Percentiles rank a stretch among this genome's conserved stretches.
Conservation (phyloP, 2,888 invertebrate species). For the Pristionchus maxplancki region DNA sequence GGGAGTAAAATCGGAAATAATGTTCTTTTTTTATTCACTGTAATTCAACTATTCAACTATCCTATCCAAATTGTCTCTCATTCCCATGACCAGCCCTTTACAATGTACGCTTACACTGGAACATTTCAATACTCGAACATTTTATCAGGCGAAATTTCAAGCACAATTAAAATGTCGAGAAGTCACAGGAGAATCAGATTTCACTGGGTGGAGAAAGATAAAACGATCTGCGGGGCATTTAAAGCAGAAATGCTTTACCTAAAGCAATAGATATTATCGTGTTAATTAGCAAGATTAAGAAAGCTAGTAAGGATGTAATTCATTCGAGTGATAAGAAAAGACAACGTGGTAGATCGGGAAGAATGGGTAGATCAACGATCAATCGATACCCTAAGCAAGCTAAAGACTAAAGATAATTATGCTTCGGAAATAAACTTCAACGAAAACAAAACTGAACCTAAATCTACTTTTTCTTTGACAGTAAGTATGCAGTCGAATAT, state of each 20-base stretch:
- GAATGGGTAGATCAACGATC: neutral
- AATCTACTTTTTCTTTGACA: too few relatives aligned
- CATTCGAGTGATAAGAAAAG: neutral
- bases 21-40: too few relatives aligned
- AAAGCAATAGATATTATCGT: conserved; percentile 37
- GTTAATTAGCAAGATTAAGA: neutral
- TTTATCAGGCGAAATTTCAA: conserved; percentile 36
- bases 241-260: conserved; percentile 21
- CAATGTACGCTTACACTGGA: too few relatives aligned
- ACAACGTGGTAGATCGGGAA: neutral
- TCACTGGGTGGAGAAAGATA: conserved; percentile 26
- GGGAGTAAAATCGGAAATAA: too few relatives aligned
- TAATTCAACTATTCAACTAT: too few relatives aligned
- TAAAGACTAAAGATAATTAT: neutral
- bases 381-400: conserved; percentile 24
- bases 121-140: neutral
- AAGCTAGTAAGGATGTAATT: conserved; percentile 23
- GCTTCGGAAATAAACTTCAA: conserved; percentile 7
- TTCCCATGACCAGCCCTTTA: too few relatives aligned
- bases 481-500: too few relatives aligned
- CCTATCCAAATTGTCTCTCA: too few relatives aligned
- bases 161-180: conserved; percentile 8
- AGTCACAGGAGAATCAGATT: conserved; percentile 13
- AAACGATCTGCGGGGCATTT: conserved; percentile 11
- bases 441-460: conserved; percentile 32